phyloP scores from a whole-genome alignment of 1,140 invertebrate species.

The Tenebrio molitor region DNA sequence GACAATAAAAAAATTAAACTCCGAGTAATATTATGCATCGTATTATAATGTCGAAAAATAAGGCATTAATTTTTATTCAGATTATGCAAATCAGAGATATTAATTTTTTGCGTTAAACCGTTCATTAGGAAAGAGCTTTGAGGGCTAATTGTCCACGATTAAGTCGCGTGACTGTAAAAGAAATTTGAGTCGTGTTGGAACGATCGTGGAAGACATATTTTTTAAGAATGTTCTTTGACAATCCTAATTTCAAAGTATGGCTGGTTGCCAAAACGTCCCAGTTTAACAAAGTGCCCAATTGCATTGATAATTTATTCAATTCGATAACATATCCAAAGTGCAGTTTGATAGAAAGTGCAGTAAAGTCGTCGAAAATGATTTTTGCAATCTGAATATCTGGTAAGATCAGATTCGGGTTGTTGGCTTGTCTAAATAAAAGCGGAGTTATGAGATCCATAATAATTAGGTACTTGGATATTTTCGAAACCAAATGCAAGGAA shows the following conservation, averaged over 20 bases:
- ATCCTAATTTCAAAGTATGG: too few relatives aligned
- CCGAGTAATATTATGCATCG: neutral
- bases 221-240: too few relatives aligned
- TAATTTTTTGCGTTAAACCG: neutral
- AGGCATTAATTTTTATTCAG: neutral
- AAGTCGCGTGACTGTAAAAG: too few relatives aligned
- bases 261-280: constrained; percentile 18
- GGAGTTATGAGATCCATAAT: neutral
- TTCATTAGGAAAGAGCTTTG: neutral
- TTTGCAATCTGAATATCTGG: too few relatives aligned
- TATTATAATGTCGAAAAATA: neutral
- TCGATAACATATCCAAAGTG: neutral
- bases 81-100: neutral
- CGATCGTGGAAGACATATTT: too few relatives aligned
- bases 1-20: neutral
- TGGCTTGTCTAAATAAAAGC: neutral
- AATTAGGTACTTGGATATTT: constrained; percentile 18
- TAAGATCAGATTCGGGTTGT: neutral
- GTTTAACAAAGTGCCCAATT: constrained; percentile 10
- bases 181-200: too few relatives aligned
- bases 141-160: neutral
- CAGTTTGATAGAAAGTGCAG: neutral
- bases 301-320: constrained; percentile 4
- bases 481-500: constrained; percentile 29
- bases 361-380: too few relatives aligned